phyloP scores from a whole-genome alignment of 1,140 invertebrate genomes.

The Trichonephila inaurata region DNA sequence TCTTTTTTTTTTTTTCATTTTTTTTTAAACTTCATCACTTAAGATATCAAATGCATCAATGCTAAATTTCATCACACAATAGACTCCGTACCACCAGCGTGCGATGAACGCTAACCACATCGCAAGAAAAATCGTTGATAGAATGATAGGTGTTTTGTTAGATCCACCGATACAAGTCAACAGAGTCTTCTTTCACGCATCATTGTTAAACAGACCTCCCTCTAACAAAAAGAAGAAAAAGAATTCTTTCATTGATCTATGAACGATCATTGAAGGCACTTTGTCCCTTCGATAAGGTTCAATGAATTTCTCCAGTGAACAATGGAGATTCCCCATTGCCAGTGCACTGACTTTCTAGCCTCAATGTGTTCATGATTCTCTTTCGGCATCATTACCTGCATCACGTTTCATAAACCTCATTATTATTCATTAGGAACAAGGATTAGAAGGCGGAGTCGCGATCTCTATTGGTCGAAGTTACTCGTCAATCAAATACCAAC shows the following conservation, averaged over 20 bases:
- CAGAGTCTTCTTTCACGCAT: background rate
- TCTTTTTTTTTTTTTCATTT: too few species aligned
- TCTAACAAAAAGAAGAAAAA: background rate
- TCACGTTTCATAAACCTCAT: constrained; percentile 72
- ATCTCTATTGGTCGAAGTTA: constrained; percentile 54
- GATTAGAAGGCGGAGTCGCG: constrained; percentile 66
- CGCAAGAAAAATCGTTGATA: background rate
- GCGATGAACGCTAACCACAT: background rate
- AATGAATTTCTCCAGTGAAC: constrained; percentile 32
- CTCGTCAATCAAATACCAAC: constrained; percentile 70
- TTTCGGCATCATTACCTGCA: background rate
- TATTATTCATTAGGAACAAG: constrained; percentile 70
- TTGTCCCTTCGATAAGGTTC: constrained; percentile 21
- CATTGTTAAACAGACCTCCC: background rate
- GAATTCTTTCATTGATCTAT: background rate
- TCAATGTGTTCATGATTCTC: background rate
- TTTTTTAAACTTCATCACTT: too few species aligned
- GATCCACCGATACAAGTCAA: background rate
- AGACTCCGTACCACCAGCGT: background rate
- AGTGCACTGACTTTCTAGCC: constrained; percentile 40
- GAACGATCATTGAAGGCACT: constrained; percentile 19
- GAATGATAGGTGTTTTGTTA: background rate
- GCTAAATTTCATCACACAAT: too few species aligned
- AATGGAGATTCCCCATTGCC: constrained; percentile 52
- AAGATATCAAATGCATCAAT: too few species aligned